Evolutionary conservation across 1,140 invertebrate genomes (phyloP).

Genomic region (Drosophila ambigua): DNA sequence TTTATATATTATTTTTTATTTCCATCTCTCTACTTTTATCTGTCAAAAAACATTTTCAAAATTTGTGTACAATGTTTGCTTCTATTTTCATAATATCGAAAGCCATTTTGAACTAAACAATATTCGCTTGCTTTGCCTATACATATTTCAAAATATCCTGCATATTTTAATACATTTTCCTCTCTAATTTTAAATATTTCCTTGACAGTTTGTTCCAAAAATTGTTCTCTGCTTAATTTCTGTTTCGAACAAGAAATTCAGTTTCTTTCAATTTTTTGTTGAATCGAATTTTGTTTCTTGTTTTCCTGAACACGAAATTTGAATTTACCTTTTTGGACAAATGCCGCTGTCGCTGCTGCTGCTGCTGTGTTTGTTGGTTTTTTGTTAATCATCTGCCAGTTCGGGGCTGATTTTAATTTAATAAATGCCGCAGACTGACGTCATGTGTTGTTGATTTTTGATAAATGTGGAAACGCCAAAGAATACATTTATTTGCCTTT

Average conservation of each 20-base stretch:
- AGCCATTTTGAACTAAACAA: too few relatives aligned
- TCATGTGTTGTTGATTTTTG: constrained; percentile 70
- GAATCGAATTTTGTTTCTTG: constrained; percentile 13
- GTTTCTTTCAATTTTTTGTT: constrained; percentile 31
- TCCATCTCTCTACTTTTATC: too few relatives aligned
- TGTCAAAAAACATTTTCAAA: too few relatives aligned
- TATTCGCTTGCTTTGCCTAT: not conserved
- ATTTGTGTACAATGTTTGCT: too few relatives aligned
- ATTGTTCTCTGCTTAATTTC: constrained; percentile 29
- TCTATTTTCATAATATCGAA: too few relatives aligned
- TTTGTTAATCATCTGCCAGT: constrained; percentile 51
- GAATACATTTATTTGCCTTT: constrained; percentile 31
- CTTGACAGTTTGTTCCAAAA: constrained; percentile 18
- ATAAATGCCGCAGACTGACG: constrained; percentile 66
- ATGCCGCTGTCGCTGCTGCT: constrained; percentile 14
- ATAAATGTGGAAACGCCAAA: constrained; percentile 64
- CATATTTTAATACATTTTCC: not conserved
- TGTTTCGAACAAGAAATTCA: constrained; percentile 22
- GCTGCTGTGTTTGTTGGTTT: constrained; percentile 20
- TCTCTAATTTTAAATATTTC: constrained; percentile 26
- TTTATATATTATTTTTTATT: not conserved
- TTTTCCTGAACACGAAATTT: constrained; percentile 17
- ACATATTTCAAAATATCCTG: not conserved
- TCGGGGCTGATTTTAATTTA: constrained; percentile 56
- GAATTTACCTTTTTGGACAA: constrained; percentile 46